These are phyloP conservation scores for Sturnus vulgaris DNA, from an alignment of 2,113 vertebrate species.

Conservation along the genomic window DNA sequence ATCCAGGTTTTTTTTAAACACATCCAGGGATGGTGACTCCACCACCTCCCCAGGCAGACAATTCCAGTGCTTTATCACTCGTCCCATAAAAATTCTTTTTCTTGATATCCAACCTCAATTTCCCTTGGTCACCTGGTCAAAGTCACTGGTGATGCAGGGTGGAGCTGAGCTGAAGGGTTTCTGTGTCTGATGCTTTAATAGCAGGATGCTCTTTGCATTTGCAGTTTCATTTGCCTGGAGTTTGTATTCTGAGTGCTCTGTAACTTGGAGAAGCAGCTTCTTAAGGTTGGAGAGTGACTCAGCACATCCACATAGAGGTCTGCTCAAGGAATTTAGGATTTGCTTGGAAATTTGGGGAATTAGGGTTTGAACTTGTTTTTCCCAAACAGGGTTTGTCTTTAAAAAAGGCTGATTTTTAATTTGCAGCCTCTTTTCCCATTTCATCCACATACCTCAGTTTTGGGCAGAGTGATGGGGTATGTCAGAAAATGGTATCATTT, in stretches of 20 bases:
- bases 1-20: neutral
- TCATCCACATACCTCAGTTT: neutral
- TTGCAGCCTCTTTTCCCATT: neutral
- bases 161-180: neutral
- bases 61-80: neutral
- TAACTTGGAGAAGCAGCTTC: neutral
- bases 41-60: neutral
- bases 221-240: neutral
- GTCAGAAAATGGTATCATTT: neutral
- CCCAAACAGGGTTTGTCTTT: neutral
- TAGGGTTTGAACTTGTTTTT: rapidly evolving
- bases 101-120: rapidly evolving
- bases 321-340: neutral
- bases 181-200: neutral
- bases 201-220: neutral
- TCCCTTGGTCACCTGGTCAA: neutral
- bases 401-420: neutral
- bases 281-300: conserved; percentile 40
- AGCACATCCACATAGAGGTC: conserved; percentile 32
- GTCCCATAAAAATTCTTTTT: neutral
- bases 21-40: neutral
- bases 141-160: neutral
- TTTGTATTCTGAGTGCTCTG: neutral
- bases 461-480: neutral
- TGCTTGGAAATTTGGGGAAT: neutral